Conservation (phyloP, 1,140 invertebrate species). For the Vollenhovia emeryi region DNA sequence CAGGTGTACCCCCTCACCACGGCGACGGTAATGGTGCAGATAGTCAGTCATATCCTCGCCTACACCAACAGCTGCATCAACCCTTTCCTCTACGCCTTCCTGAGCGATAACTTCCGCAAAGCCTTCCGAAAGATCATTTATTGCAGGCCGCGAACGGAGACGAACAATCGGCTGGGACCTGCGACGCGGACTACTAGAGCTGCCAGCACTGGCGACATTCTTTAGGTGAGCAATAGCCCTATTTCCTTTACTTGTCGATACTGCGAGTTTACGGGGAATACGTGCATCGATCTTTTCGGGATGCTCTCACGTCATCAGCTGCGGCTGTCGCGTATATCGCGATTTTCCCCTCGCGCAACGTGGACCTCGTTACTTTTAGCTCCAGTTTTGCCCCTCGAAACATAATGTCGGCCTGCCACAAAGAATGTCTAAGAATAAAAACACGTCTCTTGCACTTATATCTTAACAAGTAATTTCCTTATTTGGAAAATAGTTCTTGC, state of each 20-base stretch:
- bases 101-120: slow-evolving; percentile 94
- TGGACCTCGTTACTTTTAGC: neutral
- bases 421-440: neutral
- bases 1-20: slow-evolving; percentile 88
- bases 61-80: slow-evolving; percentile 98
- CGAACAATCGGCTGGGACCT: slow-evolving; percentile 76
- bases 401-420: neutral
- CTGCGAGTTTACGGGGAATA: neutral
- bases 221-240: slow-evolving; percentile 78
- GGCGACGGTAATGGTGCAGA: slow-evolving; percentile 91
- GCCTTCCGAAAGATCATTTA: slow-evolving; percentile 91
- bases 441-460: neutral
- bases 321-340: neutral
- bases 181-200: slow-evolving; percentile 81
- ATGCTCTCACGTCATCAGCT: neutral
- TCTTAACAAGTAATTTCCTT: neutral
- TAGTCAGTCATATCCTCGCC: slow-evolving; percentile 95
- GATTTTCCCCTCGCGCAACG: neutral
- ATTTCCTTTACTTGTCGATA: neutral
- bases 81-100: slow-evolving; percentile 97
- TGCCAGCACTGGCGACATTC: slow-evolving; percentile 80
- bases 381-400: neutral
- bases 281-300: neutral
- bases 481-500: neutral
- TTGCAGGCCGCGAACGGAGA: slow-evolving; percentile 78